Evolutionary conservation across 2,888 invertebrate species (phyloP).

Genomic region (Tachystola acroxantha): DNA sequence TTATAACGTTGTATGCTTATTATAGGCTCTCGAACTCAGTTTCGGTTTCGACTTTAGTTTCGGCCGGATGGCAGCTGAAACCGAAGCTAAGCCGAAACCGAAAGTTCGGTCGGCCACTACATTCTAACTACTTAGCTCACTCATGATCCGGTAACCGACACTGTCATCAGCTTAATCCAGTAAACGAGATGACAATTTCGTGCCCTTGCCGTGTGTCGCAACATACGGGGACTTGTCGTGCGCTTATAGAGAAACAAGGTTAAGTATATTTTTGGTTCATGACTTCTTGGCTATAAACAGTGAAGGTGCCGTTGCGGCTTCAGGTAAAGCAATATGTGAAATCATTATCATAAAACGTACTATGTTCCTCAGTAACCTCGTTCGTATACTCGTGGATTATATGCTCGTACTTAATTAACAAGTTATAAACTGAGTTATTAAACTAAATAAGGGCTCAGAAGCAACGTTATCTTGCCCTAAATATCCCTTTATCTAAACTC

Average conservation of each 20-base stretch:
- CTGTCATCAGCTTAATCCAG: too few relatives aligned
- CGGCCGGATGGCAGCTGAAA: too few relatives aligned
- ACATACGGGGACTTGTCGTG: slow-evolving; percentile 39
- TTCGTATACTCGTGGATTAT: too few relatives aligned
- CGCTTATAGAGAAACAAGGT: slow-evolving; percentile 47
- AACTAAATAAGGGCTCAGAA: neutral
- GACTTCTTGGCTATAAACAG: slow-evolving; percentile 34
- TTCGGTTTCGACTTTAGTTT: too few relatives aligned
- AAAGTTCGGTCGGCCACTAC: too few relatives aligned
- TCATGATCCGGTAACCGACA: too few relatives aligned
- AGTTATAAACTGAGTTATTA: neutral
- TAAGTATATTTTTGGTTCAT: slow-evolving; percentile 43
- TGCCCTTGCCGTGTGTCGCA: slow-evolving; percentile 38
- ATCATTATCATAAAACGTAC: slow-evolving; percentile 3
- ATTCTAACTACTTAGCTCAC: too few relatives aligned
- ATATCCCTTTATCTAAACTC: neutral
- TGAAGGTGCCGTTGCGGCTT: slow-evolving; percentile 14
- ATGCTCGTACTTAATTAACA: neutral
- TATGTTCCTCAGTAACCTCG: too few relatives aligned
- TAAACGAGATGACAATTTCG: slow-evolving; percentile 33
- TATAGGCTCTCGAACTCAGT: too few relatives aligned
- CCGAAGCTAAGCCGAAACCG: too few relatives aligned
- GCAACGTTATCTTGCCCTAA: neutral
- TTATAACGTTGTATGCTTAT: too few relatives aligned
- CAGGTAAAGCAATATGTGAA: slow-evolving; percentile 15